Percentiles rank a stretch among this genome's conserved stretches.
These are phyloP conservation scores for Lamellibrachia satsuma DNA, from an alignment of 2,888 invertebrate species.

Conservation along the genomic window DNA sequence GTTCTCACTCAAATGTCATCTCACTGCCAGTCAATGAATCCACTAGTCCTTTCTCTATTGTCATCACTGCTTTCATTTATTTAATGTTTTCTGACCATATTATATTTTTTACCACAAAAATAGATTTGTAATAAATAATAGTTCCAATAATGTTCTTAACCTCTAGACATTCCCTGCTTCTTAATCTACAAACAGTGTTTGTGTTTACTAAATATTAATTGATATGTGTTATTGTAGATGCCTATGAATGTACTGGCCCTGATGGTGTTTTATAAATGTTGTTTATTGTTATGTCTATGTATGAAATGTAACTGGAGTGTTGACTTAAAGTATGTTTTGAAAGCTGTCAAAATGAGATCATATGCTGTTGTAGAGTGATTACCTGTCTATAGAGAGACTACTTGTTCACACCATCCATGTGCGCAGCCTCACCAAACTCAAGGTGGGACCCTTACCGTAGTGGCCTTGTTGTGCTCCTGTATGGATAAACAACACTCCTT, in stretches of 20 bases:
- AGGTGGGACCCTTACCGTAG: slow-evolving; percentile 61
- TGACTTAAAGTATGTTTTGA: neutral
- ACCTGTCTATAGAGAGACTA: slow-evolving; percentile 93
- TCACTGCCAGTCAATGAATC: neutral
- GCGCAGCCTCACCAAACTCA: slow-evolving; percentile 77
- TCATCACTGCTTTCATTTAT: neutral
- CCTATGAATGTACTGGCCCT: neutral
- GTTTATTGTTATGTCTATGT: slow-evolving; percentile 62
- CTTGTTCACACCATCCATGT: slow-evolving; percentile 95
- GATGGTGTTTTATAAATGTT: neutral
- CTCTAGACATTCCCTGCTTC: neutral
- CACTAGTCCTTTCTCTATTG: neutral
- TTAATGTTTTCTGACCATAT: neutral
- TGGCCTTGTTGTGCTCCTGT: neutral
- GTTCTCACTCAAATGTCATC: neutral
- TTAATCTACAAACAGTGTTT: neutral
- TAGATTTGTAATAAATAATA: neutral
- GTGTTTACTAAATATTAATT: slow-evolving; percentile 2
- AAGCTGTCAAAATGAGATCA: neutral
- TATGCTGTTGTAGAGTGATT: slow-evolving; percentile 74
- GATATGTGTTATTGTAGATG: neutral
- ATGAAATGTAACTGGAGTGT: neutral
- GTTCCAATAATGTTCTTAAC: neutral
- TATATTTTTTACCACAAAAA: neutral
- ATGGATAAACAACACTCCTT: no score